Evolutionary conservation across 2,797 vertebrate genomes (phyloP), one percentile per base, ranked within the genome.

Genomic region (Megaceryle alcyon): DNA sequence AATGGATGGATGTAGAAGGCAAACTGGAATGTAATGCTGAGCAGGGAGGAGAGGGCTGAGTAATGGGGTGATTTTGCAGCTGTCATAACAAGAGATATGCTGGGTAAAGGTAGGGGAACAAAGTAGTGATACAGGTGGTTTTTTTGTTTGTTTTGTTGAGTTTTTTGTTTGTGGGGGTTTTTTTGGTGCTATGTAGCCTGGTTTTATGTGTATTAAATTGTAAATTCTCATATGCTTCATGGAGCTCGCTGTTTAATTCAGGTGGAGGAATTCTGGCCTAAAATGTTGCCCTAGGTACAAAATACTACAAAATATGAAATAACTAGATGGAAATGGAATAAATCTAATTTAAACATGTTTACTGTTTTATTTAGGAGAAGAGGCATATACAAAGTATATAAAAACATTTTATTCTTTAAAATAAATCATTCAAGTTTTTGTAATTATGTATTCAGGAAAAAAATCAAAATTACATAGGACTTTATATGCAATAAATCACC

Each of bases 41-140:
- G 75, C 68, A 46, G 43, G 53, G 84, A 91, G 57, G 37, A 92
- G 81, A 87, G 29, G 28, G 16, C 82, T 90, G 92, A 95, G 84
- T 91, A 89, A 93, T 94, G 61, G 84, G 79, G 81, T 94, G 91
- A 43, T 85, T 91, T 65, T 87, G 75, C 84, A 87, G 76, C 84
- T 94, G 91, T 94, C 79, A 87, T 87, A 93, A 90, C 81, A 95
- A 66, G 63, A 95, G 86, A 93, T 94, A 68, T 2, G 21, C 46
- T 82, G 81, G 48, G 33, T 28, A 56, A 92, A 84, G 56, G 60
- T 86, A 31, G 25, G 64, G 79, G 76, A 91, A 83, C 49, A 16
- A 77, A 86, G 43, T 63, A 54, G 18, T n/a, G 53, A 60, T 70
- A 69, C 12, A 33, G 25, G 12, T 14, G 41, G 35, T 35, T 35